phyloP scores from a whole-genome alignment of 2,113 vertebrate genomes.

The Propithecus coquereli region DNA sequence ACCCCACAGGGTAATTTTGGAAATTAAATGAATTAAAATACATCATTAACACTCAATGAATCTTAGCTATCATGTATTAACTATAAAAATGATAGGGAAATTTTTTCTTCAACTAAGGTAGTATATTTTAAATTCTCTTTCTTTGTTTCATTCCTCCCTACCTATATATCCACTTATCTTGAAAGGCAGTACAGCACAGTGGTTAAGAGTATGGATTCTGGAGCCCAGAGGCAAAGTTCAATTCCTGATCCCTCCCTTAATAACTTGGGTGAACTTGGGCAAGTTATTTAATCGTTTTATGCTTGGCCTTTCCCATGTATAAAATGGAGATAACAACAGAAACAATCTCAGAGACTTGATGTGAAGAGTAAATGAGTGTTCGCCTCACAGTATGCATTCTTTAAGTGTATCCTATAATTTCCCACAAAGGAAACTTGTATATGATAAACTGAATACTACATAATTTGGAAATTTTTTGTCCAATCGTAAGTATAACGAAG shows the following conservation, averaged over 20 bases:
- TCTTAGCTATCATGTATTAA: not conserved
- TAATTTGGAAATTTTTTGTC: not conserved
- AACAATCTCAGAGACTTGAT: not conserved
- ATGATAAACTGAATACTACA: not conserved
- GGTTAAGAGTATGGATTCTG: not conserved
- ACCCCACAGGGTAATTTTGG: not conserved
- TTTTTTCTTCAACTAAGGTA: not conserved
- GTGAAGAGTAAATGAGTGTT: not conserved
- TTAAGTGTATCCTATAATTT: not conserved
- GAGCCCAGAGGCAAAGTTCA: not conserved
- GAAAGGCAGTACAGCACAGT: too few relatives aligned
- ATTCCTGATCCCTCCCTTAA: not conserved
- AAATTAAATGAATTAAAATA: constrained; percentile 18
- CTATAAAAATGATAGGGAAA: not conserved
- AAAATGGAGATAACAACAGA: not conserved
- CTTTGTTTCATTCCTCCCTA: not conserved
- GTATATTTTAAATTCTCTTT: not conserved
- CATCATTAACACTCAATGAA: not conserved
- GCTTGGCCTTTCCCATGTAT: not conserved
- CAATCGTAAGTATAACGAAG: not conserved
- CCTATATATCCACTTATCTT: not conserved
- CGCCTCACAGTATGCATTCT: not conserved
- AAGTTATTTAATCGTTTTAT: not conserved
- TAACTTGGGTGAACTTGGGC: not conserved
- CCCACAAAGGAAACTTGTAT: not conserved